phyloP scores from a whole-genome alignment of 2,113 vertebrate species.

The Triplophysa rosa region DNA sequence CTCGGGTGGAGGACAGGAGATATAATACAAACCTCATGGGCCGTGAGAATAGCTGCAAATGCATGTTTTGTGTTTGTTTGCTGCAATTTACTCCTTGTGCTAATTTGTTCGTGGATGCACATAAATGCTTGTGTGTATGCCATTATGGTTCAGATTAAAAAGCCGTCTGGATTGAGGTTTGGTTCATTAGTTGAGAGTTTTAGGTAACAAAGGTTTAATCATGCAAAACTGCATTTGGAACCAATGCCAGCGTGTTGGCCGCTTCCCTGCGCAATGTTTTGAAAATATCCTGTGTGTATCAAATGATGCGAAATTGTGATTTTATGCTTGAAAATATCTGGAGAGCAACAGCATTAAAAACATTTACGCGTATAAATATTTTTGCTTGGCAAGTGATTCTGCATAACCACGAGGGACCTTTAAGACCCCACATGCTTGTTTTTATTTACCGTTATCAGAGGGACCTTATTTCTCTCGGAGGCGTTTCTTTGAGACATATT shows the following conservation, averaged over 20 bases:
- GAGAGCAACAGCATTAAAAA: background rate
- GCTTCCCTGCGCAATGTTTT: background rate
- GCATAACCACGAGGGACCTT: no score
- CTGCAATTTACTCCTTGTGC: background rate
- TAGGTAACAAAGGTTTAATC: slow-evolving; percentile 19
- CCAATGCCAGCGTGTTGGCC: background rate
- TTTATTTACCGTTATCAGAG: background rate
- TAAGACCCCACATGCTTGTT: background rate
- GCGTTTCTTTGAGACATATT: slow-evolving; percentile 3
- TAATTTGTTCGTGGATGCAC: background rate
- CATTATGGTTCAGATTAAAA: slow-evolving; percentile 2
- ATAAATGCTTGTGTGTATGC: slow-evolving; percentile 8
- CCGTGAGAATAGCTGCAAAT: slow-evolving; percentile 38
- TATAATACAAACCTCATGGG: slow-evolving; percentile 52
- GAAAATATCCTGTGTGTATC: background rate
- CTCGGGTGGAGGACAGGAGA: slow-evolving; percentile 11
- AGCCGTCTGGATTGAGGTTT: slow-evolving; percentile 25
- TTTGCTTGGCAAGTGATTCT: no score
- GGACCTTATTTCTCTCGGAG: background rate
- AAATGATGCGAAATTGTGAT: background rate
- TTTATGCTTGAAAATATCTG: background rate
- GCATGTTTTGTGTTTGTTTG: slow-evolving; percentile 1
- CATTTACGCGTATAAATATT: background rate
- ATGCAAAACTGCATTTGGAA: slow-evolving; percentile 19
- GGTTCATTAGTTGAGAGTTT: slow-evolving; percentile 11